Base-by-base conservation (phyloP, 2,888 invertebrate genomes). In the Campoletis raptor region DNA sequence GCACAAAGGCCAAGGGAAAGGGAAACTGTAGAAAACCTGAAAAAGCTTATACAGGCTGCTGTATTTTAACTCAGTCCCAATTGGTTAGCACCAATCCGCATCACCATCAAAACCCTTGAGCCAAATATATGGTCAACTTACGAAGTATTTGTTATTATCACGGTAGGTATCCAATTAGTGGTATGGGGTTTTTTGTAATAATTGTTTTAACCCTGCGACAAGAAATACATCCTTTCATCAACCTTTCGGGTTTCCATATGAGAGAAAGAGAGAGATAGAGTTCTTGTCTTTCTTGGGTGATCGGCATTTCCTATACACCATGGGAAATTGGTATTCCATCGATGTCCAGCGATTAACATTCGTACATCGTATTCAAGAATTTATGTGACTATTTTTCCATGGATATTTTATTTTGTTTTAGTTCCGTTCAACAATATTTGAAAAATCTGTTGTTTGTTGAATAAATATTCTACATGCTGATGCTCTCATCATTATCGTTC, bases 321-420 rank as follows among this genome's bases (percentile, higher is more conserved):
- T 45, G 12, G 24, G 24, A 24, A 24, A 54, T 40, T 37, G 12
- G 36, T 21, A 54, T 10, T 48, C 24, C 45, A 30, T 70, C 70
- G 45, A 70, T 70, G 30, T 48, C 21, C 1, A 10, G 1, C 30
- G 12, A 37, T 73, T 12, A 54, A 54, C 12, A 73, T 73, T 54
- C 73, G 12, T 36, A 54, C 8, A 37, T 12, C 73, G 73, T 73
- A 73, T 54, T 21, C 52, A 52, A 36, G 48, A 45, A n/a, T 30
- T 24, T 15, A 73, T 37, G 73, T 21, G 54, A 54, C 21, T 52
- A 2, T n/a, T 54, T n/a, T 37, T 54, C n/a, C 30, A 21, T 21
- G 24, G 48, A 30, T 70, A 8, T 15, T 48, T 48, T 30, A 1
- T 21, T 54, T 18, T 18, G 12, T 48, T 52, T n/a, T 12, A 2